Evolutionary conservation across 2,797 vertebrate genomes (phyloP), one percentile per base, ranked within the genome.

Genomic region (Tapera naevia): DNA sequence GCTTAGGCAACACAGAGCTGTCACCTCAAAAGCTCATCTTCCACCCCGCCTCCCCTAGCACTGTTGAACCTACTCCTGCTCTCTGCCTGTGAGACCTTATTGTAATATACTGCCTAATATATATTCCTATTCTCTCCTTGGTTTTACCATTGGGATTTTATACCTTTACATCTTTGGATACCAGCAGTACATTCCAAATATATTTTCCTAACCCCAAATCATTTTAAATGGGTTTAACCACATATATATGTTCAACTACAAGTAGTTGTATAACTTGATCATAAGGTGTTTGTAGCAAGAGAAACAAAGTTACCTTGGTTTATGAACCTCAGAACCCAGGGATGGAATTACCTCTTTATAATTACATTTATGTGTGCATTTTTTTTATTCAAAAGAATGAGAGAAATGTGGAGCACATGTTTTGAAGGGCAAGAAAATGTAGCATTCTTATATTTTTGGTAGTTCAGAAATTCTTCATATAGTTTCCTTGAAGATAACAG

Each of bases 51-150:
- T 91, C 15, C 39, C 35, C 32, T 57, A 70, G 27, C 41, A 53
- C 56, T 64, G 9, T 46, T 62, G 81, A 91, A 86, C 83, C 71
- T 90, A 43, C 37, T 84, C 45, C 17, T 84, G 80, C 58, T 84
- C 66, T 88, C 76, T 86, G 50, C 60, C 37, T 88, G n/a, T 54
- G 76, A 89, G 82, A 86, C 28, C 28, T 82, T 51, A 16, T 18
- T 80, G 56, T 41, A 71, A 23, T 53, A 43, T 43, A 60, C 19
- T 64, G 51, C 48, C 66, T 56, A 56, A 50, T 35, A 92, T 28
- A 96, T 96, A 91, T 94, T 93, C 89, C 58, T 92, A 33, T 48
- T 75, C 60, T 78, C 30, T 80, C 70, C 62, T 94, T 89, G 70
- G 86, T 96, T 90, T 41, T 75, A 71, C 80, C 74, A 32, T 9